Percentiles rank a stretch among this genome's conserved stretches.
Evolutionary conservation across 2,797 vertebrate species (phyloP).

Genomic region (Cetoscarus ocellatus): DNA sequence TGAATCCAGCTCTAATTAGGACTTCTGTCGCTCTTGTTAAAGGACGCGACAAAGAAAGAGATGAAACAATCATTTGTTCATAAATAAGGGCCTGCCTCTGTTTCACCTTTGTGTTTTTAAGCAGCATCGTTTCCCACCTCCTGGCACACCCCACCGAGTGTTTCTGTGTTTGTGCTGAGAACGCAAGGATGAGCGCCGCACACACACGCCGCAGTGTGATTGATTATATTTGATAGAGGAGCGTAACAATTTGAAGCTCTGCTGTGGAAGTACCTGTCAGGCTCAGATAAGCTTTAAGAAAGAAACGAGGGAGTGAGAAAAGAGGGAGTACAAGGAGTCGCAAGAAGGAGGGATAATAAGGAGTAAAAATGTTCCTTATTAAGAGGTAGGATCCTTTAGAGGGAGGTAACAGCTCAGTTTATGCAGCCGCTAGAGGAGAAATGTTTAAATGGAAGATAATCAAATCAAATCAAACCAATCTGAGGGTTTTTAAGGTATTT

Average conservation of each 20-base stretch:
- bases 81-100: neutral
- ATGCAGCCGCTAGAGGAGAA: neutral
- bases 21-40: constrained; percentile 10
- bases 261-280: constrained; percentile 59
- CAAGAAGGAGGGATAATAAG: constrained; percentile 27
- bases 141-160: constrained; percentile 17
- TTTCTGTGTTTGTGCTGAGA: constrained; percentile 23
- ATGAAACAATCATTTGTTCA: neutral
- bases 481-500: no score
- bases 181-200: constrained; percentile 5
- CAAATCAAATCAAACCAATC: no score
- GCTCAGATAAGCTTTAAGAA: constrained; percentile 45
- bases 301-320: neutral
- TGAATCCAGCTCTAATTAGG: constrained; percentile 24
- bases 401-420: neutral
- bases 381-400: neutral
- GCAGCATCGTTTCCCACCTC: constrained; percentile 19
- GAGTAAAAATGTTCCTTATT: constrained; percentile 10
- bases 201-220: constrained; percentile 4
- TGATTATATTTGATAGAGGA: constrained; percentile 49
- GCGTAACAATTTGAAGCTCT: constrained; percentile 41
- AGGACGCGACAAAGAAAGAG: constrained; percentile 4
- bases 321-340: constrained; percentile 4
- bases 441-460: no score
- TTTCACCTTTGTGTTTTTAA: constrained; percentile 15